Percentiles rank a stretch among this genome's conserved stretches.
These are phyloP conservation scores for Harpalus rubripes DNA, from an alignment of 2,888 invertebrate genomes.

Conservation along the genomic window DNA sequence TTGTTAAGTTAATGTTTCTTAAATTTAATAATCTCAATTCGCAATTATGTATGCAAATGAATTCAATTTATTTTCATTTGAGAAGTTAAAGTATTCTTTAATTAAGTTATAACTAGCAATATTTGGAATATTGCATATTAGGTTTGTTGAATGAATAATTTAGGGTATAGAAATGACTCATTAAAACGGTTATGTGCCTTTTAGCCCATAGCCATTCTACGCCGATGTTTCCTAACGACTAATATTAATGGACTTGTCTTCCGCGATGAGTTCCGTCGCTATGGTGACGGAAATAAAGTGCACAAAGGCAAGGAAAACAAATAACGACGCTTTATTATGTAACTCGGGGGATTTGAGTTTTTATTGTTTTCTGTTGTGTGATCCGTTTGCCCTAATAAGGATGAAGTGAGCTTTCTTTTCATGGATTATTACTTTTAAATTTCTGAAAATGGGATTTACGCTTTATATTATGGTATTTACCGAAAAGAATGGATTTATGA, in stretches of 20 bases:
- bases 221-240: neutral
- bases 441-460: conserved; percentile 13
- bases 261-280: conserved; percentile 23
- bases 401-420: conserved; percentile 41
- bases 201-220: neutral
- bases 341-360: conserved; percentile 30
- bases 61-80: neutral
- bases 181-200: neutral
- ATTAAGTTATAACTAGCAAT: neutral
- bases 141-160: neutral
- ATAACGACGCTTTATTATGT: conserved; percentile 24
- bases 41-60: neutral
- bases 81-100: neutral
- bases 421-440: conserved; percentile 43
- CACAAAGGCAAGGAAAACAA: conserved; percentile 37
- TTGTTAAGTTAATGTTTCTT: too few species aligned
- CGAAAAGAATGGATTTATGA: neutral
- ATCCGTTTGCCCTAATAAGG: conserved; percentile 34
- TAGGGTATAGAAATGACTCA: neutral
- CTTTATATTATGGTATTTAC: conserved; percentile 8
- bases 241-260: conserved; percentile 27
- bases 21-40: neutral
- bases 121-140: neutral
- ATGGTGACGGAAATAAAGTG: conserved; percentile 38
- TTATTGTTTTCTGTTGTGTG: conserved; percentile 31